Evolutionary conservation across 1,140 invertebrate genomes (phyloP), one percentile per base, ranked within the genome.

Genomic region (Lordiphosa collinella): DNA sequence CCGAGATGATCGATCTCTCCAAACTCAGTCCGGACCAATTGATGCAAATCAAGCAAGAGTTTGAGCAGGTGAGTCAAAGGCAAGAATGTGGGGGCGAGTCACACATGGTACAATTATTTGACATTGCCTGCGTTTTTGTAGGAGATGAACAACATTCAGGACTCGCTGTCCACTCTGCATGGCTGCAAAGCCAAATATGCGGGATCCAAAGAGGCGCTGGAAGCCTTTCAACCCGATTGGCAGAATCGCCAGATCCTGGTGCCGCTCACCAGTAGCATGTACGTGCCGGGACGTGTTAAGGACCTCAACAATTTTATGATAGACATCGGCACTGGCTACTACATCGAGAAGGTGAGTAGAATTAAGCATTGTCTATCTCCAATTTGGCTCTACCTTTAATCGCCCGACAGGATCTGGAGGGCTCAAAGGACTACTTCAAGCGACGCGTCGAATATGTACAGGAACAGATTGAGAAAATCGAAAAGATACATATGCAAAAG

Each of bases 321-420:
- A 55, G 97, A 98, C 89, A 94, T 99, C 88, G 97, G 97, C 40
- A 98, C 97, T 54, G 96, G 97, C 66, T 99, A 98, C 89, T 98
- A 95, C 90, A 94, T 95, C n/a, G 94, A 97, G 89, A 96, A 97
- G 91, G 94, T 95, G 86, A 16, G 4, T 25, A 72, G 43, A 12
- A 10, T 0, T 7, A 8, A 22, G 18, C 4, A 5, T 5, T 22
- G 1, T 5, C 7, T 25, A 11, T 3, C 1, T 1, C 2, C 0
- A 8, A 10, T 10, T 6, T 8, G 58, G 8, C 13, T 25, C 18
- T 50, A 0, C 49, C 50, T 58, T 38, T 69, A 49, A 53, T 56
- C 68, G 52, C 48, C 64, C 56, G 90, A 41, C 86, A 96, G 93
- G 92, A 93, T 84, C 91, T 96, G 56, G 91, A 92, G 18, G 93